A percentile compares a stretch with the other conserved stretches of the same genome.
phyloP scores from a whole-genome alignment of 2,113 vertebrate genomes.

The Zosterops hypoxanthus region DNA sequence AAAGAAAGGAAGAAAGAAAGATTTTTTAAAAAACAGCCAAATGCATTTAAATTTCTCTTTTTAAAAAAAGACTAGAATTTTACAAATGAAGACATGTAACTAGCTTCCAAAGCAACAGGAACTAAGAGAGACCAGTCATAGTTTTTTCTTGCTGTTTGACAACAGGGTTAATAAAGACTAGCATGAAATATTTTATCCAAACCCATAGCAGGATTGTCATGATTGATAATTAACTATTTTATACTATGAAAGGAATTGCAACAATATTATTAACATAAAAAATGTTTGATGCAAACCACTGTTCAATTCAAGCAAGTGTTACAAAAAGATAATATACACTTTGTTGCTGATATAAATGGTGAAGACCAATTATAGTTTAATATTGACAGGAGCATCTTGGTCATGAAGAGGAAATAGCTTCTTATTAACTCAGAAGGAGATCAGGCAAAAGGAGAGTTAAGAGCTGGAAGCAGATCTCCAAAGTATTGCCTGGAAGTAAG shows the following conservation, averaged over 20 bases:
- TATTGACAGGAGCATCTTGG: background rate
- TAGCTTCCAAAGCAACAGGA: slow-evolving; percentile 72
- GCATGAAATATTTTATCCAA: background rate
- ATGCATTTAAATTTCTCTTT: background rate
- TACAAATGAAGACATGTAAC: slow-evolving; percentile 5
- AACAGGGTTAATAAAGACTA: slow-evolving; percentile 40
- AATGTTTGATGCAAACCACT: background rate
- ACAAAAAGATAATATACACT: background rate
- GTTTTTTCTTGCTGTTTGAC: slow-evolving; percentile 52
- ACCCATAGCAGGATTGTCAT: background rate
- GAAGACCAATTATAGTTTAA: background rate
- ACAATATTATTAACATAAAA: background rate
- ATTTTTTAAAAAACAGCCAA: background rate
- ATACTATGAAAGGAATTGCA: background rate
- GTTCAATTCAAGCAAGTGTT: background rate
- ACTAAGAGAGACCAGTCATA: slow-evolving; percentile 28
- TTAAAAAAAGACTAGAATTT: background rate
- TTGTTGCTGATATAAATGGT: background rate
- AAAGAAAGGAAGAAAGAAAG: background rate
- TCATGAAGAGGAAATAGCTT: background rate
- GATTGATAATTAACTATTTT: background rate
- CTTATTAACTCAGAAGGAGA: background rate
- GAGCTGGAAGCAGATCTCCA: background rate
- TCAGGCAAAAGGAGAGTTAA: background rate
- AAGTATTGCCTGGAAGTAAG: background rate